Conservation (phyloP, 1,140 invertebrate species). For the Papilio machaon region DNA sequence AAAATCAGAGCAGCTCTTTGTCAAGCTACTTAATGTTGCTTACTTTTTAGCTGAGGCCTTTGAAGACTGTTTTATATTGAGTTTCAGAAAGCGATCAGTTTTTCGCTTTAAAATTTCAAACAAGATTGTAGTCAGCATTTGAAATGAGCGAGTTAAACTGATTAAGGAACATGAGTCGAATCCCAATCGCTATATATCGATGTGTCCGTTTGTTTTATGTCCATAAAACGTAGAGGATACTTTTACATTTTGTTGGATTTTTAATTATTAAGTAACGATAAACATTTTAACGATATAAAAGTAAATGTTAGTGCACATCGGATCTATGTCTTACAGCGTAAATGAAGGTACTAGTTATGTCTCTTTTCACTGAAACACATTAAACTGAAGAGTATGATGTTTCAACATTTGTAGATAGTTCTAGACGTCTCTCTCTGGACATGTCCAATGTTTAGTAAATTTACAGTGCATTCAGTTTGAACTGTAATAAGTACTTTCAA, state of each 20-base stretch:
- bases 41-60: conserved; percentile 2
- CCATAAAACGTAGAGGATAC: no score
- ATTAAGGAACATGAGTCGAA: no score
- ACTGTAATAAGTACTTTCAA: background rate
- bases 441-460: background rate
- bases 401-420: background rate
- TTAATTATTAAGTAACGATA: no score
- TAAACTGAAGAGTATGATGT: background rate
- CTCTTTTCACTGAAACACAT: no score
- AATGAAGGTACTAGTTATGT: no score
- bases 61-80: conserved; percentile 21
- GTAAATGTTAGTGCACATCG: no score
- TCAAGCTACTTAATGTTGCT: background rate
- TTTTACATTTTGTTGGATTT: no score
- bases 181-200: no score
- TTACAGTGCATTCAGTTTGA: background rate
- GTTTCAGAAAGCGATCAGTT: background rate
- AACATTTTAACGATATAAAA: no score
- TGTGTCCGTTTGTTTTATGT: no score
- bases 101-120: background rate
- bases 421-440: background rate
- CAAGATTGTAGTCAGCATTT: background rate
- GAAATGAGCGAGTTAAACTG: no score
- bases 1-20: background rate
- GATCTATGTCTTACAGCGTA: no score